Evolutionary conservation across 2,113 vertebrate genomes (phyloP).

Genomic region (Antigone vipio): DNA sequence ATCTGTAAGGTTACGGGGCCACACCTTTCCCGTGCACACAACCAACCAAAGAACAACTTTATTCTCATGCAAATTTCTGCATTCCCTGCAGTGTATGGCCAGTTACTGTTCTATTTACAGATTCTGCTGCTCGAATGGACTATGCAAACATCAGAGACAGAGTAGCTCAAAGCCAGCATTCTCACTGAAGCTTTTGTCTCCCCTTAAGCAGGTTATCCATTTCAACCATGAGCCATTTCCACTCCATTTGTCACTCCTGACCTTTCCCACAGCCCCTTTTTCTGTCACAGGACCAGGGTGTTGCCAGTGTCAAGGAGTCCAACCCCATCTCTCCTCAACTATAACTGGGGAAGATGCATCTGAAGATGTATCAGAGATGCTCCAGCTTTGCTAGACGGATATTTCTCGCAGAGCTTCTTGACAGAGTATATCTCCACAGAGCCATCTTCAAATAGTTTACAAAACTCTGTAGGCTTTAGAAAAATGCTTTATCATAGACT

Average conservation of each 20-base stretch:
- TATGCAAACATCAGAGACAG: background rate
- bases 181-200: background rate
- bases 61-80: background rate
- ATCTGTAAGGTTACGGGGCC: background rate
- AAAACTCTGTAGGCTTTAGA: background rate
- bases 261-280: background rate
- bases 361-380: background rate
- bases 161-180: background rate
- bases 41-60: background rate
- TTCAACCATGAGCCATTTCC: background rate
- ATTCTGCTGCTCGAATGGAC: background rate
- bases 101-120: background rate
- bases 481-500: background rate
- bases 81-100: background rate
- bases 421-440: background rate
- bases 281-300: background rate
- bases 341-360: background rate
- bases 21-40: fast-evolving
- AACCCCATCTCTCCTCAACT: background rate
- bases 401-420: background rate
- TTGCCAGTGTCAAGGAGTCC: background rate
- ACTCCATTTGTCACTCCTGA: background rate
- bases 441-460: background rate
- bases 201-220: background rate
- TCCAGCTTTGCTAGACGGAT: background rate